Evolutionary conservation across 2,888 invertebrate genomes (phyloP).

Genomic region (Ormyrus rosae): DNA sequence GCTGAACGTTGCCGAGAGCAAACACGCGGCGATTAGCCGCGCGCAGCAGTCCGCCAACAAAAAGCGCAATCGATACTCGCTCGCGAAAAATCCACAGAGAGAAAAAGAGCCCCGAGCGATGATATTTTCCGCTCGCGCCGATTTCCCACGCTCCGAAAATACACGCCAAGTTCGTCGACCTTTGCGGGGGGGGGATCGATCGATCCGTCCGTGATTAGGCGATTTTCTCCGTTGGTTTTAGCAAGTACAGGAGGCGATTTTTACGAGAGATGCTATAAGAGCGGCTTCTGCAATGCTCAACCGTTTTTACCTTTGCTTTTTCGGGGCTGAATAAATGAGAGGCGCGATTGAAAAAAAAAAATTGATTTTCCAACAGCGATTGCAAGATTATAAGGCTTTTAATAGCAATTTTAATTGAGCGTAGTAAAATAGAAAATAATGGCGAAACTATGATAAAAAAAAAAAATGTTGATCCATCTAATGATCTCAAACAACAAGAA

Average conservation of each 20-base stretch:
- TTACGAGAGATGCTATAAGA: not conserved
- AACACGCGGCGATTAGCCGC: not conserved
- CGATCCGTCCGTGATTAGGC: no score
- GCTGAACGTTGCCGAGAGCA: no score
- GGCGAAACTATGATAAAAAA: no score
- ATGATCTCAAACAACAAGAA: no score
- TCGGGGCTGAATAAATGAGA: not conserved
- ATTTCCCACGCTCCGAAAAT: conserved; percentile 51
- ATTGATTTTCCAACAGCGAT: not conserved
- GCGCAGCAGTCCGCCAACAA: not conserved
- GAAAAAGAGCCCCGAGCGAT: conserved; percentile 6
- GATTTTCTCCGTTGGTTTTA: no score
- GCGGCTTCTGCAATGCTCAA: no score
- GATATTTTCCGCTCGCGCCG: conserved; percentile 20
- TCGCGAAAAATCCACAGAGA: conserved; percentile 5
- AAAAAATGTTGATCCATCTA: no score
- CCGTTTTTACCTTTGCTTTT: no score
- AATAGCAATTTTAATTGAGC: no score
- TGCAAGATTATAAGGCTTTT: no score
- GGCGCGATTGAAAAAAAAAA: not conserved
- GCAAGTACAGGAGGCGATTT: no score
- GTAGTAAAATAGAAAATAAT: no score
- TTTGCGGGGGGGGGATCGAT: not conserved
- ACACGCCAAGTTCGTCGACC: conserved; percentile 29
- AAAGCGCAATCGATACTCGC: conserved; percentile 34